Evolutionary conservation across 2,113 vertebrate genomes (phyloP), one percentile per base, ranked within the genome.

Genomic region (Vimba vimba): DNA sequence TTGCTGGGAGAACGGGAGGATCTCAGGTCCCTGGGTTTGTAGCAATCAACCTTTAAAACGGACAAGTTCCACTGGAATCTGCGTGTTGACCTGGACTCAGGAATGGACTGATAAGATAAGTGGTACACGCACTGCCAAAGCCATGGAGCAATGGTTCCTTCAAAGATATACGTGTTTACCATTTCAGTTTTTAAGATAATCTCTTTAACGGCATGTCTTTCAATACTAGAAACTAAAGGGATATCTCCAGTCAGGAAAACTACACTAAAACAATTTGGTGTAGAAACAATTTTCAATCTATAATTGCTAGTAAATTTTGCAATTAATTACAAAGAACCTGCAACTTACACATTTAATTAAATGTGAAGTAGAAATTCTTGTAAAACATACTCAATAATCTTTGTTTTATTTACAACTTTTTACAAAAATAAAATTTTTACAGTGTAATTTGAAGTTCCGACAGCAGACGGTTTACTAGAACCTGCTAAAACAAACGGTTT

Each of bases 11-110:
- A 78, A 15, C 79, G 52, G 68, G 57, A 33, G 43, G 36, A 75
- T 87, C 81, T 75, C 88, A 89, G 84, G 88, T 64, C 78, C 87
- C 43, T 77, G 74, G 55, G 76, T 27, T 85, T 88, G 76, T 89
- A 87, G 86, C 86, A 80, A 57, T 45, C 66, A 64, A 81, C 57
- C 47, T 27, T 62, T 59, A 73, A 59, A 68, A 64, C 11, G 33
- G 52, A 79, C 33, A 68, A 59, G 50, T 36, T 78, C 50, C 43
- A 75, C 45, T 78, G 78, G 64, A 87, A n/a, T 11, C 30, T 30
- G 30, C 12, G 74, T 77, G 77, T 33, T 57, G 6, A 86, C n/a
- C 39, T 80, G 75, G 60, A 87, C 64, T 79, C 74, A 80, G 52
- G 62, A 11, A 27, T 25, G n/a, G 62, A 81, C 78, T 81, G 85